phyloP scores from a whole-genome alignment of 2,113 vertebrate species.

The Triplophysa dalaica region DNA sequence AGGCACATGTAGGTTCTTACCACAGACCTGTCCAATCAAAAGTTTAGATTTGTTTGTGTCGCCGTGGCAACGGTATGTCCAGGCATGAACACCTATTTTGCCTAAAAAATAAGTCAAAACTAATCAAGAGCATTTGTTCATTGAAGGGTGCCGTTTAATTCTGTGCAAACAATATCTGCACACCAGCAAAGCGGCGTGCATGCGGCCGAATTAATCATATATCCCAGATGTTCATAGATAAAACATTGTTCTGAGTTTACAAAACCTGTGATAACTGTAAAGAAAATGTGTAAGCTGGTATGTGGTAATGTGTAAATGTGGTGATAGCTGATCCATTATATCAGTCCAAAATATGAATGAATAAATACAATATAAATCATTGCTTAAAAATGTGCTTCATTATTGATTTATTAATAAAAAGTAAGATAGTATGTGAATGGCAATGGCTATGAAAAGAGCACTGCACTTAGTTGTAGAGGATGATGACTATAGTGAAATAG shows the following conservation, averaged over 20 bases:
- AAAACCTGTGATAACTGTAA: background rate
- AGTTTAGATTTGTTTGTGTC: slow-evolving; percentile 43
- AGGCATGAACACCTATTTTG: slow-evolving; percentile 46
- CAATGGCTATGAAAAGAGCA: background rate
- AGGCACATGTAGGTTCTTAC: background rate
- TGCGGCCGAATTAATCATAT: background rate
- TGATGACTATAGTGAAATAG: background rate
- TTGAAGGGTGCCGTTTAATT: slow-evolving; percentile 1
- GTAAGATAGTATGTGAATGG: no score
- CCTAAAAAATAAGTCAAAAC: slow-evolving; percentile 15
- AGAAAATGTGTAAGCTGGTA: background rate
- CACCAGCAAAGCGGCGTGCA: background rate
- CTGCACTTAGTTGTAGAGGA: background rate
- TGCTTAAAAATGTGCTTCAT: no score
- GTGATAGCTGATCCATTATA: background rate
- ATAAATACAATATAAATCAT: no score
- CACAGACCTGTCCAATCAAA: slow-evolving; percentile 39
- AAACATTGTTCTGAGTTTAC: background rate
- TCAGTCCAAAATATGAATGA: no score
- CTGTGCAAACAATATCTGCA: background rate
- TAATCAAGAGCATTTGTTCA: slow-evolving; percentile 21
- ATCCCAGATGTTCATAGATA: background rate
- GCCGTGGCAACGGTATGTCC: slow-evolving; percentile 41
- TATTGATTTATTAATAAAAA: no score
- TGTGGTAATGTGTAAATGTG: no score